A percentile compares a stretch with the other conserved stretches of the same genome.
phyloP scores from a whole-genome alignment of 2,797 vertebrate genomes.

The Sciaenops ocellatus region DNA sequence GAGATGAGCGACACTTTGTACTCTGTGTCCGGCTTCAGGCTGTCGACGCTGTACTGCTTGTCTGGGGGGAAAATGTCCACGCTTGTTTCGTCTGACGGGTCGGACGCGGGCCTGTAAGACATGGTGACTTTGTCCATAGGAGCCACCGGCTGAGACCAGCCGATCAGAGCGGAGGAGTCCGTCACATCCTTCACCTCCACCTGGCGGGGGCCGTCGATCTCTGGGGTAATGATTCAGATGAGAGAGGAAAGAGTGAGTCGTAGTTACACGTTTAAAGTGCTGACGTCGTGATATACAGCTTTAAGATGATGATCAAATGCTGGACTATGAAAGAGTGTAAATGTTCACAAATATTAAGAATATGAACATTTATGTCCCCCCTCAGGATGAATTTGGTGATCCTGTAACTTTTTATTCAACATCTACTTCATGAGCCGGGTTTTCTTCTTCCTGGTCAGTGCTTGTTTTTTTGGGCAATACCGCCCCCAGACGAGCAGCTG shows the following conservation, averaged over 20 bases:
- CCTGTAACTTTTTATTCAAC: too few relatives aligned
- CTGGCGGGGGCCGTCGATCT: conserved; percentile 90
- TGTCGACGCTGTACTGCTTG: conserved; percentile 89
- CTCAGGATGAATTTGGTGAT: too few relatives aligned
- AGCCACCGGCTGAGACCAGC: conserved; percentile 91
- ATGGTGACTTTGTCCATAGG: conserved; percentile 87
- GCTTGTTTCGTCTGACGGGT: conserved; percentile 83
- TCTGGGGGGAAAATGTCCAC: conserved; percentile 87
- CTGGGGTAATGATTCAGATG: conserved; percentile 71
- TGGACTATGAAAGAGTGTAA: too few relatives aligned
- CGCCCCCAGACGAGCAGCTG: too few relatives aligned
- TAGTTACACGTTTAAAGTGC: too few relatives aligned
- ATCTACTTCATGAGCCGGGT: too few relatives aligned
- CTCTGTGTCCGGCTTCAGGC: conserved; percentile 90
- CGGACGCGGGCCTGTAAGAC: conserved; percentile 81
- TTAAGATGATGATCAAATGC: too few relatives aligned
- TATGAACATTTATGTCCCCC: too few relatives aligned
- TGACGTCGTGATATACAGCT: too few relatives aligned
- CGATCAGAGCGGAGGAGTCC: conserved; percentile 90
- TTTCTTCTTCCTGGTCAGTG: too few relatives aligned
- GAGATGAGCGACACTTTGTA: conserved; percentile 90
- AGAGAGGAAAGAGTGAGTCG: neutral
- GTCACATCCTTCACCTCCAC: conserved; percentile 91
- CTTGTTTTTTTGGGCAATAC: too few relatives aligned
- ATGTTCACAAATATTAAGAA: too few relatives aligned